Base-by-base conservation (phyloP, 1,140 invertebrate species). In the Cepaea nemoralis region DNA sequence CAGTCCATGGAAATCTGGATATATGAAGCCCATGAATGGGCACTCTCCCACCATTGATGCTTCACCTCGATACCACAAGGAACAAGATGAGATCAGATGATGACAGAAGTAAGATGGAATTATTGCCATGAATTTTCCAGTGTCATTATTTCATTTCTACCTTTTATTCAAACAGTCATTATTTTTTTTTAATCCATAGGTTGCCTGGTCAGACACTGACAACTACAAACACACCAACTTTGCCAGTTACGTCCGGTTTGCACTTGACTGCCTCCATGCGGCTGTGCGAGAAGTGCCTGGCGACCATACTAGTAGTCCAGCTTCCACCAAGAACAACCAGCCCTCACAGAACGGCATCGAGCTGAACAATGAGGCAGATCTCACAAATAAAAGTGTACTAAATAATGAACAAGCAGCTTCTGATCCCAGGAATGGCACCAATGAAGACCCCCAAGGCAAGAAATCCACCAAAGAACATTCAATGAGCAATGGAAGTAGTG, bases 191-290 rank as follows among this genome's bases (percentile, higher is more conserved):
- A 5, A 55, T 63, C n/a, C 19, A 31, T 35, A 70, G 66, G 73
- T 83, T 8, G 50, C 22, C 12, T 83, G 83, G 83, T 77, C 74
- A 14, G 83, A 83, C 55, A 83, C 83, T 22, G 83, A 83, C 48
- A 50, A 75, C 69, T 81, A 81, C 59, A 73, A 78, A 1, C 83
- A 83, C 63, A 83, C 83, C 24, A 83, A 81, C 50, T 81, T 74
- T 39, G 67, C 79, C 79, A 74, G 48, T 55, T 83, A 83, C 33
- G 31, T 59, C 27, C 45, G 76, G 19, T 82, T 78, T 74, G 79
- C 79, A 12, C 33, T 77, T 1, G 50, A 42, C 27, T 31, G 22
- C 81, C 31, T 83, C n/a, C 80, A 83, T 50, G 19, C 71, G 33
- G 79, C 83, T 19, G 3, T 81, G 8, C 33, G 59, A 0, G 75